Conservation (phyloP, 1,140 invertebrate species). For the Oryctes rhinoceros region DNA sequence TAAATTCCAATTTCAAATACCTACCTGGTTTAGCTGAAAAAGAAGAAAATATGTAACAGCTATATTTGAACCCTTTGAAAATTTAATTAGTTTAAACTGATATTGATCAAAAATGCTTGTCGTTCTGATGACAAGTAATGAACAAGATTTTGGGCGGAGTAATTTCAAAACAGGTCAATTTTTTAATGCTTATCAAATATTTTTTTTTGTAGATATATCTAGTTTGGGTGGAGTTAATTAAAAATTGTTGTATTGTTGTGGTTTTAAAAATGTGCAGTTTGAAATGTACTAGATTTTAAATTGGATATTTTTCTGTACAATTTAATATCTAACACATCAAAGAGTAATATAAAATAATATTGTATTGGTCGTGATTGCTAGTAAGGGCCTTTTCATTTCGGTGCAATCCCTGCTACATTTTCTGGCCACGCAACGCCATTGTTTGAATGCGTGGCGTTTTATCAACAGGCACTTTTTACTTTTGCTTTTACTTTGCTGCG, state of each 20-base stretch:
- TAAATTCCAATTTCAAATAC: constrained; percentile 4
- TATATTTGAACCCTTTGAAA: not conserved
- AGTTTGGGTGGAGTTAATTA: not conserved
- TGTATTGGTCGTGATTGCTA: not conserved
- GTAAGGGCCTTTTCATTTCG: not conserved
- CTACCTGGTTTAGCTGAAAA: constrained; percentile 7
- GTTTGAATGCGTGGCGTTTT: not conserved
- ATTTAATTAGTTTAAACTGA: not conserved
- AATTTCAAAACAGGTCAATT: not conserved
- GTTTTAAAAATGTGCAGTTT: not conserved
- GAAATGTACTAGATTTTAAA: not conserved
- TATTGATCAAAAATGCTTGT: not conserved
- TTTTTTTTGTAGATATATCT: not conserved
- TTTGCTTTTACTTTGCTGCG: not conserved
- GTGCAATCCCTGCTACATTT: not conserved
- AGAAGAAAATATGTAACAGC: not conserved
- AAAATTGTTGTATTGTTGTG: not conserved
- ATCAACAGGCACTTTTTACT: not conserved
- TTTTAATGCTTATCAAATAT: not conserved
- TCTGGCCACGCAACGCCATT: not conserved
- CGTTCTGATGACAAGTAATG: not conserved
- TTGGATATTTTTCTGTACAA: not conserved
- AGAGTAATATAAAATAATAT: not conserved
- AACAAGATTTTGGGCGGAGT: not conserved
- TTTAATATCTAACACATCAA: constrained; percentile 11